Conservation (phyloP, 2,888 invertebrate genomes). For the Volucella zonaria region DNA sequence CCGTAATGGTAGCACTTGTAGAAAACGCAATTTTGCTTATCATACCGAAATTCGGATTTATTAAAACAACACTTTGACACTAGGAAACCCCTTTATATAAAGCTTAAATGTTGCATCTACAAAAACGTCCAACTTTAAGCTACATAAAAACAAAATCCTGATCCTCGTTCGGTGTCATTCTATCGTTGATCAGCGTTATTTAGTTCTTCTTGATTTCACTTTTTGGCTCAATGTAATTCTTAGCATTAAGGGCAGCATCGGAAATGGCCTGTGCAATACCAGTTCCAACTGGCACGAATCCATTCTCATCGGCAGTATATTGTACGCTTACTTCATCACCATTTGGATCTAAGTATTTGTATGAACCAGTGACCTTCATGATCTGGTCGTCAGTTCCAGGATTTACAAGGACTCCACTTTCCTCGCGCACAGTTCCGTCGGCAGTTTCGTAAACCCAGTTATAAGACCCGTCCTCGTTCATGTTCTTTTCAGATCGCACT, state of each 20-base stretch:
- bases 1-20: no score
- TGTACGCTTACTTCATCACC: constrained; percentile 79
- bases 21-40: no score
- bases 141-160: no score
- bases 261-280: constrained; percentile 79
- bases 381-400: constrained; percentile 77
- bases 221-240: constrained; percentile 77
- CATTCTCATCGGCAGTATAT: constrained; percentile 81
- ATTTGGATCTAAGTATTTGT: constrained; percentile 78
- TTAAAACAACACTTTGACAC: no score
- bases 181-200: no score
- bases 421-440: constrained; percentile 79
- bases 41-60: no score
- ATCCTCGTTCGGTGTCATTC: no score
- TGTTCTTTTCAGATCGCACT: constrained; percentile 76
- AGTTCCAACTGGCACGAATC: constrained; percentile 80
- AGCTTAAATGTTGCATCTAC: no score
- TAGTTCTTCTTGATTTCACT: neutral
- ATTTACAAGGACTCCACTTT: constrained; percentile 76
- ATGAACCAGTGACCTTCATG: constrained; percentile 79
- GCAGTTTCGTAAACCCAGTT: constrained; percentile 75
- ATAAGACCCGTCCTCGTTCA: constrained; percentile 78
- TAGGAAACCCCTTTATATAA: no score
- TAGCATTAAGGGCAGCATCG: constrained; percentile 79
- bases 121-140: no score